Conservation (phyloP, 2,113 vertebrate species). For the Malurus cyaneus region DNA sequence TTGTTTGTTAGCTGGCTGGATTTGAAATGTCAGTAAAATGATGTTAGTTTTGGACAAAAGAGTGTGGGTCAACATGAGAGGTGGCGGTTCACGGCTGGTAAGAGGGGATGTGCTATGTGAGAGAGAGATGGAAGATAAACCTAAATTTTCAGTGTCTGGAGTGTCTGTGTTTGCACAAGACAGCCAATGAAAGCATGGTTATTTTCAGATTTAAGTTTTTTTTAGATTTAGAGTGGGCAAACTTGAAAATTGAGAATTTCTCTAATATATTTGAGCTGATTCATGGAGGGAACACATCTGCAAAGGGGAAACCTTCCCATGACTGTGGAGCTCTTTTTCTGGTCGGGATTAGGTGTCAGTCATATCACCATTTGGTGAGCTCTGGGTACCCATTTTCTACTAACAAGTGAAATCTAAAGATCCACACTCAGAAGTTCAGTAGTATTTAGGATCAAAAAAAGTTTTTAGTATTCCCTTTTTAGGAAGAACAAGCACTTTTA, state of each 20-base stretch:
- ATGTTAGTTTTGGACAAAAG: background rate
- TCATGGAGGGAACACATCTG: background rate
- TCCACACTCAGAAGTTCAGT: background rate
- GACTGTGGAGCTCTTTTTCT: background rate
- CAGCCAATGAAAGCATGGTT: background rate
- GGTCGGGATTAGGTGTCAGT: background rate
- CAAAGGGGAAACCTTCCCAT: too few relatives aligned
- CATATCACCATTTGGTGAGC: background rate
- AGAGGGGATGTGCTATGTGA: background rate
- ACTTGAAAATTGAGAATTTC: background rate
- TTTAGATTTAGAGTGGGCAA: background rate
- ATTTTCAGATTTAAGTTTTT: background rate
- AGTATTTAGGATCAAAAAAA: background rate
- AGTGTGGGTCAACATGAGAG: background rate
- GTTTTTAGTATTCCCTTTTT: constrained; percentile 13
- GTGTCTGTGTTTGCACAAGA: background rate
- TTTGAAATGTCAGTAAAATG: constrained; percentile 10
- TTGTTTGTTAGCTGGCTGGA: constrained; percentile 17
- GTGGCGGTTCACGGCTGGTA: background rate
- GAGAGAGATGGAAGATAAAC: background rate
- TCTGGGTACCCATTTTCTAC: background rate
- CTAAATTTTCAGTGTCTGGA: background rate
- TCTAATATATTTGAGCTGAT: background rate
- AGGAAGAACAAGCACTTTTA: background rate
- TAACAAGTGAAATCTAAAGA: background rate